Evolutionary conservation across 2,113 vertebrate species (phyloP).

Genomic region (Ciconia maguari): DNA sequence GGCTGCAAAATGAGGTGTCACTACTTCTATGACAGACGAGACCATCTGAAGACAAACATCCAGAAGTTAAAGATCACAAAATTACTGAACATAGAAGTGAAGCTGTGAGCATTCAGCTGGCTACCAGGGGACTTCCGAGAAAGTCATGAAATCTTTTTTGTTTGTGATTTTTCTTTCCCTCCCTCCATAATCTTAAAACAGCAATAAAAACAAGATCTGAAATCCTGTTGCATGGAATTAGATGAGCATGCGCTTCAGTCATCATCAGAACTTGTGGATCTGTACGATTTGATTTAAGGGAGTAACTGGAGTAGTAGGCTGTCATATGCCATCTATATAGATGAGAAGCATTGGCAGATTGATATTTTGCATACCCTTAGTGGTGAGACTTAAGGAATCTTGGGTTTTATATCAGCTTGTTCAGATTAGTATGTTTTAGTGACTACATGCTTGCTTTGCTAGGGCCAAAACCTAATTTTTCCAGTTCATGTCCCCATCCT

Average conservation of each 20-base stretch:
- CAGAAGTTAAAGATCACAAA: neutral
- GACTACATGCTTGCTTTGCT: neutral
- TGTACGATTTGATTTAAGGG: neutral
- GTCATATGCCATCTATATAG: neutral
- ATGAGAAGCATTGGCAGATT: neutral
- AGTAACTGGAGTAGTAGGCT: neutral
- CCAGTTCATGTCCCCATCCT: neutral
- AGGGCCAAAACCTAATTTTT: neutral
- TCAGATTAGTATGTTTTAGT: neutral
- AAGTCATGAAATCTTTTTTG: neutral
- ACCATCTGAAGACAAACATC: neutral
- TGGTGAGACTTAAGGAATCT: neutral
- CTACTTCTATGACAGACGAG: neutral
- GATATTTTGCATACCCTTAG: neutral
- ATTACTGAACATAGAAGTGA: neutral
- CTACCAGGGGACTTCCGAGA: neutral
- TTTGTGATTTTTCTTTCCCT: neutral
- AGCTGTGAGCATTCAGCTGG: neutral
- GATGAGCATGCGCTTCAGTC: neutral
- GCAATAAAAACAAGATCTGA: neutral
- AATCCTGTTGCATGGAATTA: neutral
- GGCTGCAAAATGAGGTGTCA: neutral
- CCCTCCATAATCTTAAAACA: neutral
- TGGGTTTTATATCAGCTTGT: neutral
- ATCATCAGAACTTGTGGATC: neutral